Base-by-base conservation (phyloP, 2,113 vertebrate species). In the Esox niger region DNA sequence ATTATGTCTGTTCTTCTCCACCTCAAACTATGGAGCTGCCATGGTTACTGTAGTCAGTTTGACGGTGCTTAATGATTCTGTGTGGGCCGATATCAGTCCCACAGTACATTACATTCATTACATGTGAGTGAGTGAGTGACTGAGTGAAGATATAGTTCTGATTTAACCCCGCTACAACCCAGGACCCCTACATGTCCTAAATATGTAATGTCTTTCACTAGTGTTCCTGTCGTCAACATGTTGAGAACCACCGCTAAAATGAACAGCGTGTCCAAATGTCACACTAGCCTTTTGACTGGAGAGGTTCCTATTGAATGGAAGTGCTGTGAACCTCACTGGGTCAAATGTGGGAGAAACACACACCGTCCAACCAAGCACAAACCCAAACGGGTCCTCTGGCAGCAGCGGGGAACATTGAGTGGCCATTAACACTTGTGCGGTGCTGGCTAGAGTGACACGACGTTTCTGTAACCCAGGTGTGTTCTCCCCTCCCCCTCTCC, bases 181-280 rank as follows among this genome's bases (percentile, higher is more conserved):
- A n/a, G 47, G 47, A 52, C 20, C 17, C 47, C n/a, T 52, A 15
- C n/a, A n/a, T n/a, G 6, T 52, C n/a, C 6, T 52, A 17, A 23
- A 8, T 6, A 52, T n/a, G 17, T 4, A 52, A 52, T n/a, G 47
- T n/a, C 13, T 52, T 17, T 52, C 47, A 20, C n/a, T n/a, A 21
- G n/a, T 52, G 47, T 52, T 52, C 47, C 47, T 23, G 20, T 52
- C 47, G 21, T 52, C 15, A 20, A 17, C 47, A 23, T 6, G 11
- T 15, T 15, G 17, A 17, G 17, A 21, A 52, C 6, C 47, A 43
- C 6, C 8, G 47, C 47, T 52, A n/a, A 52, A 52, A 52, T 52
- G 0, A 20, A 78, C 66, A 73, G 46, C 66, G 52, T 61, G 69
- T 73, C 62, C 68, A 68, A 59, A 74, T 86, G 86, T 89, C 87